Evolutionary conservation across 2,888 invertebrate genomes (phyloP).

Genomic region (Mactromeris polynyma): DNA sequence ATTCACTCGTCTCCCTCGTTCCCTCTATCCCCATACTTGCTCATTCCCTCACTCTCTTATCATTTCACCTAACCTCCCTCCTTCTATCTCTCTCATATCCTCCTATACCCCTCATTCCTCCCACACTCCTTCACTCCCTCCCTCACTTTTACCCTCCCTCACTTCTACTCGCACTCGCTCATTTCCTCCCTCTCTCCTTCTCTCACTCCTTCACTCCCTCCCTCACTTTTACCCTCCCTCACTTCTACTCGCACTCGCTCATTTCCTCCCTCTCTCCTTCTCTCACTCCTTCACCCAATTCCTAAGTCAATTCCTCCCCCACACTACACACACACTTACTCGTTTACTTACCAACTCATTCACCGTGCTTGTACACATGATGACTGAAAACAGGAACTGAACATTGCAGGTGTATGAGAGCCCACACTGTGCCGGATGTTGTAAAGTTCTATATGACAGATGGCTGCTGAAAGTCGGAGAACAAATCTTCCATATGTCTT

Average conservation of each 20-base stretch:
- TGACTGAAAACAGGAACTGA: no score
- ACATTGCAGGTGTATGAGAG: constrained; percentile 26
- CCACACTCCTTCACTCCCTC: not conserved
- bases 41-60: not conserved
- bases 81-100: no score
- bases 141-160: not conserved
- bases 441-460: constrained; percentile 94
- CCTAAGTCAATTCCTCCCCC: not conserved
- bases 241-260: not conserved
- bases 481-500: constrained; percentile 96
- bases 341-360: no score
- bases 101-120: no score
- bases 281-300: not conserved
- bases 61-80: no score
- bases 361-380: no score
- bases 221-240: not conserved
- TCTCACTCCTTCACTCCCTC: not conserved
- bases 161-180: not conserved
- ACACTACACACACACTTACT: not conserved
- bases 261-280: not conserved
- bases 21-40: not conserved
- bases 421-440: constrained; percentile 92
- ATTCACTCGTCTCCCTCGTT: not conserved
- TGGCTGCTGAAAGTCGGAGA: constrained; percentile 95
- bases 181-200: not conserved